Base-by-base conservation (phyloP, 2,113 vertebrate genomes). In the Melanotaenia duboulayi region DNA sequence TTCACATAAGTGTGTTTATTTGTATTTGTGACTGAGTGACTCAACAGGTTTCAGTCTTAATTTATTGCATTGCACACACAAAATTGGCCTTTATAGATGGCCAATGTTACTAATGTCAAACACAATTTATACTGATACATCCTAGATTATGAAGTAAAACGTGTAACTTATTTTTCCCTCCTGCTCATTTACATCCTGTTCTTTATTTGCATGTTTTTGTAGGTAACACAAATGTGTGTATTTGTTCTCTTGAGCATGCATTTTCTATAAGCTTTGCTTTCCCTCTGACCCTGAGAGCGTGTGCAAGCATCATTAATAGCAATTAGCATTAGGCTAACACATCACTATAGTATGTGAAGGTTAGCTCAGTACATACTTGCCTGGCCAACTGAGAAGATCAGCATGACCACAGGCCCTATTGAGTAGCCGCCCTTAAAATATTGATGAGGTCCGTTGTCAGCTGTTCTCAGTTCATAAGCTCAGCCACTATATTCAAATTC, bases 341-440 rank as follows among this genome's bases (percentile, higher is more conserved):
- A 0, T 37, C 28, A 20, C 56, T 44, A 37, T 58, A 52, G 32
- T 64, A 35, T 17, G 49, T 49, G 55, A 64, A 46, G 55, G 32
- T 42, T 46, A 23, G 16, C 39, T 57, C 70, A 23, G 11, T 25
- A 24, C 59, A 54, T 65, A 39, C 56, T 44, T 23, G 25, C 63
- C 35, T 42, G 40, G 75, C 67, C 67, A 69, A 71, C 81, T 63
- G 81, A 80, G 83, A 83, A 78, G 82, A 85, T 88, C 80, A 80
- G 85, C 50, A 42, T 81, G 80, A 86, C 80, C 46, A 51, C 54
- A 12, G 35, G 51, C 37, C 66, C 44, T 80, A 82, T 91, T 73
- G 25, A 84, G 82, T 93, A 73, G 69, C 82, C 2, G 32, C 17
- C 1, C 17, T 28, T 93, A 54, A 91, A 91, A 90, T 84, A 91